Conservation (phyloP, 30 jellyfish, hydroid and myxozoan species). For the Pelagia noctiluca region DNA sequence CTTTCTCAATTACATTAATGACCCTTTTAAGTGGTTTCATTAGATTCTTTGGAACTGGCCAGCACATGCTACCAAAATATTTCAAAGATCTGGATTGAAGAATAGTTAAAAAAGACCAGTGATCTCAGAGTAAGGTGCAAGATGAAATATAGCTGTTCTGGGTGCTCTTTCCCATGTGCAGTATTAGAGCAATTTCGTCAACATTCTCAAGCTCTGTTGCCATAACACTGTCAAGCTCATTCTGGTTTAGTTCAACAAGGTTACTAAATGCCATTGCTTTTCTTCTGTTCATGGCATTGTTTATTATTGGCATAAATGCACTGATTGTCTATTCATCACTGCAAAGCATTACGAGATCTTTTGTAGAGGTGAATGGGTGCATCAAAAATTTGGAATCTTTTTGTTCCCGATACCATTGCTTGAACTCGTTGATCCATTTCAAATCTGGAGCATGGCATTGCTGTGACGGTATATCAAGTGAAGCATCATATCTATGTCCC, state of each 20-base stretch:
- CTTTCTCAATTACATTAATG: not conserved
- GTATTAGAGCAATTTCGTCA: constrained; percentile 16
- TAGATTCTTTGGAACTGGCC: constrained; percentile 47
- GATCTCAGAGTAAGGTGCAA: constrained; percentile 20
- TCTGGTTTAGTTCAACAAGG: not conserved
- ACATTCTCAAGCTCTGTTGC: constrained; percentile 20
- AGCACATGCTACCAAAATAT: constrained; percentile 33
- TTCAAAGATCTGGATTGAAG: not conserved
- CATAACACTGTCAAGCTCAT: not conserved
- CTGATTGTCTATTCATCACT: not conserved
- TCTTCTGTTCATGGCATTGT: too few relatives aligned
- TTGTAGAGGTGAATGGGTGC: not conserved
- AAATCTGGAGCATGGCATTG: not conserved
- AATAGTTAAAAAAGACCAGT: constrained; percentile 33
- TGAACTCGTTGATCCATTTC: not conserved
- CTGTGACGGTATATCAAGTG: not conserved
- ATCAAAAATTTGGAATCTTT: not conserved
- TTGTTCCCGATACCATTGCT: not conserved
- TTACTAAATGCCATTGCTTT: not conserved
- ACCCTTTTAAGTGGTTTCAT: constrained; percentile 11
- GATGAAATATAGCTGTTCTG: constrained; percentile 10
- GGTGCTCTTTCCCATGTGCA: constrained; percentile 19
- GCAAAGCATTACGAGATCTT: not conserved
- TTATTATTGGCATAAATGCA: not conserved
- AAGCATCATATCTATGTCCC: not conserved